These are phyloP conservation scores for Oreochromis grahami DNA, from an alignment of 2,797 vertebrate genomes.

Conservation along the genomic window DNA sequence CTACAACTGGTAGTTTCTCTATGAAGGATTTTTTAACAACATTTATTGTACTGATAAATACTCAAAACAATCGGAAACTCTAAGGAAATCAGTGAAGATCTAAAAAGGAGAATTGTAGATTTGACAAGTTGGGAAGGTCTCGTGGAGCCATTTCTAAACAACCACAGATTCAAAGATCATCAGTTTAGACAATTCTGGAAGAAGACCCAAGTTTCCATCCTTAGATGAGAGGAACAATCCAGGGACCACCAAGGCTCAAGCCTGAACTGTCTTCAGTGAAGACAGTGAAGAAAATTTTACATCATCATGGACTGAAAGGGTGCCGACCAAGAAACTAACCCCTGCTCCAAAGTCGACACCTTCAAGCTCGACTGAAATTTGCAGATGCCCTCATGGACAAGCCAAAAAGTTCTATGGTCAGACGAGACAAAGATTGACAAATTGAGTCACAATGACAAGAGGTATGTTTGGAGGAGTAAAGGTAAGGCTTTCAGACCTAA, in stretches of 20 bases:
- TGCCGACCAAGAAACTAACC: not conserved
- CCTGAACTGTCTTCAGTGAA: not conserved
- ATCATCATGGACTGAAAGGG: not conserved
- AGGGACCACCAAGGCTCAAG: not conserved
- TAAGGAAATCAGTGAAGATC: not conserved
- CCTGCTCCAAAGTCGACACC: not conserved
- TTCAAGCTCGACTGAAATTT: not conserved
- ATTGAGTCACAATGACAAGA: not conserved
- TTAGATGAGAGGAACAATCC: not conserved
- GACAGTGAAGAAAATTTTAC: not conserved
- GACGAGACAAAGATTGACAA: not conserved
- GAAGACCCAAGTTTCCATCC: not conserved
- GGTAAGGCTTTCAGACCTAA: not conserved
- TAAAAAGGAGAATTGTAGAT: not conserved
- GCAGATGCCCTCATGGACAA: not conserved
- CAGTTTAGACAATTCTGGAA: not conserved
- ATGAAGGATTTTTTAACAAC: not conserved
- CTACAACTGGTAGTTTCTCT: not conserved
- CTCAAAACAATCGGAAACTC: not conserved
- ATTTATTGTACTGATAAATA: not conserved
- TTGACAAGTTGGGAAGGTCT: not conserved
- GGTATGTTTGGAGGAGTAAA: not conserved
- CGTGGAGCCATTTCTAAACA: not conserved
- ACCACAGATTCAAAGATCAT: not conserved
- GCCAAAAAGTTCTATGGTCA: not conserved